Evolutionary conservation across 1,140 invertebrate genomes (phyloP).

Genomic region (Ganaspis sp.): DNA sequence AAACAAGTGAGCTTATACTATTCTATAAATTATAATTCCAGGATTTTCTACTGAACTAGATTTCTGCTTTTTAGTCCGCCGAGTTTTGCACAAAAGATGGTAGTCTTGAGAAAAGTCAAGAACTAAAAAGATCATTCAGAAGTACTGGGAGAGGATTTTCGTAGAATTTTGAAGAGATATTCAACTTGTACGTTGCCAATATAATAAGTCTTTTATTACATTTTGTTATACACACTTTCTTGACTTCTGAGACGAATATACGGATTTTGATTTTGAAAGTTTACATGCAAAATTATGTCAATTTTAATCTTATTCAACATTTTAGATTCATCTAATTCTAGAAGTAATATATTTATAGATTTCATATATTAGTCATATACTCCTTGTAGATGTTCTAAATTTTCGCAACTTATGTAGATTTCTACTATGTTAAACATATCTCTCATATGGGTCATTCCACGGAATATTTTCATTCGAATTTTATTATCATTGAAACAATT

Average conservation of each 20-base stretch:
- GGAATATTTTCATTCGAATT: too few species aligned
- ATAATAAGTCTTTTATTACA: neutral
- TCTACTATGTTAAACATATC: too few species aligned
- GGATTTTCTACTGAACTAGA: constrained; percentile 31
- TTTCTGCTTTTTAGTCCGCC: constrained; percentile 5
- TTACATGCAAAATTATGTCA: too few species aligned
- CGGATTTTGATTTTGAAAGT: too few species aligned
- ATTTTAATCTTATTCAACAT: too few species aligned
- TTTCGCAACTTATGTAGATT: too few species aligned
- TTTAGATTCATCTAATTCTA: too few species aligned
- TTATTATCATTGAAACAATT: too few species aligned
- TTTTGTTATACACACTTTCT: neutral
- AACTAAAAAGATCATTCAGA: constrained; percentile 9
- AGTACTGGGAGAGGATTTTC: neutral
- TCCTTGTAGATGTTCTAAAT: too few species aligned
- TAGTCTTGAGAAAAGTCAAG: neutral
- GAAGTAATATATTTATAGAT: too few species aligned
- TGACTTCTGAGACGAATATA: neutral
- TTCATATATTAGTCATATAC: too few species aligned
- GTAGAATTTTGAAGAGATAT: constrained; percentile 15
- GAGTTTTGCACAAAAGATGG: neutral
- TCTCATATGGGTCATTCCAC: too few species aligned
- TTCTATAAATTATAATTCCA: constrained; percentile 55
- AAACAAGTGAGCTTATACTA: constrained; percentile 47
- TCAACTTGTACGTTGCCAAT: neutral